phyloP scores from a whole-genome alignment of 64 coral and sea anemone genomes.

The Montipora cactus region DNA sequence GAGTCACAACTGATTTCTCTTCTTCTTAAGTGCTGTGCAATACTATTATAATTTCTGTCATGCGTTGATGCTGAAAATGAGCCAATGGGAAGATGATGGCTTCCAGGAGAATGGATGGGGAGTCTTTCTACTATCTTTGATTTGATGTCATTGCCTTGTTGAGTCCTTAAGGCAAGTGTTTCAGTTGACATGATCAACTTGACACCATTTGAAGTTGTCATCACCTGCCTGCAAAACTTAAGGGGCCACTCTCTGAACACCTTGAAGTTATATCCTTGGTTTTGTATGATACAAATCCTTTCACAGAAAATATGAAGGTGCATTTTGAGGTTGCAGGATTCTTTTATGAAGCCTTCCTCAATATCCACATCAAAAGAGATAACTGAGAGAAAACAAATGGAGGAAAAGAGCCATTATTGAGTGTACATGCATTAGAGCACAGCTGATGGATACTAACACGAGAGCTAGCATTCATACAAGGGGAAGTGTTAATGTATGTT shows the following conservation, averaged over 20 bases:
- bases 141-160: neutral
- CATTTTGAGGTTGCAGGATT: neutral
- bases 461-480: too few species aligned
- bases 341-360: neutral
- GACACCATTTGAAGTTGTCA: neutral
- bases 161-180: neutral
- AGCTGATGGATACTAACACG: too few species aligned
- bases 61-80: neutral
- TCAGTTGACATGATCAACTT: neutral
- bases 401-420: neutral
- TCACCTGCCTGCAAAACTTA: neutral
- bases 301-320: constrained; percentile 32
- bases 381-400: neutral
- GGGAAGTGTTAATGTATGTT: too few species aligned
- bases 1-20: constrained; percentile 13
- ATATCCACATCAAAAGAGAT: constrained; percentile 31
- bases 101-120: neutral
- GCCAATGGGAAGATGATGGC: neutral
- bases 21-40: neutral
- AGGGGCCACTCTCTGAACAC: constrained; percentile 7
- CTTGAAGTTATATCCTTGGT: constrained; percentile 22
- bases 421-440: too few species aligned
- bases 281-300: constrained; percentile 7
- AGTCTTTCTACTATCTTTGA: neutral
- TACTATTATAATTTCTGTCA: constrained; percentile 25